Base-by-base conservation (phyloP, 2,888 invertebrate genomes). In the Sinodicranocentrus sp. region DNA sequence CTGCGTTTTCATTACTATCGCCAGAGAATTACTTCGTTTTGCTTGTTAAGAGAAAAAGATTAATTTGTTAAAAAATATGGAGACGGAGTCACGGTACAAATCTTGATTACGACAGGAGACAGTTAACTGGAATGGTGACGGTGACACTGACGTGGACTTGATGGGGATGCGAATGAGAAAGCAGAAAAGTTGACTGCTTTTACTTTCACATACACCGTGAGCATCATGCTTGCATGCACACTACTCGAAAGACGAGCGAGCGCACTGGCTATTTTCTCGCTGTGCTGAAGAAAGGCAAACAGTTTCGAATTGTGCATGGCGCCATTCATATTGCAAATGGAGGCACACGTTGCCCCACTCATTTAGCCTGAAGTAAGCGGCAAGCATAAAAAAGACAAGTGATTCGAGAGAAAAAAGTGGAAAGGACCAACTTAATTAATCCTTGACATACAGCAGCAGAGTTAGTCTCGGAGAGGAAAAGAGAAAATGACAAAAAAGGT, bases 401-500 rank as follows among this genome's bases (percentile, higher is more conserved):
- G 73, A 73, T n/a, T n/a, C n/a, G 48, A 15, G 43, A 43, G 26
- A 43, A 71, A 71, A 57, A 71, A 39, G n/a, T 21, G 19, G 25
- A 63, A 75, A 70, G 76, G 70, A 71, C 82, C 75, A 82, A 82
- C 76, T 82, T 82, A 82, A 82, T 82, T 82, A 82, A 82, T 82
- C 82, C 76, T 70, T 76, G 82, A 82, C 76, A 82, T 26, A 76
- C 76, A 82, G 68, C 82, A 82, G 72, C 3, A 57, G 48, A 48
- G 68, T 76, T 6, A 48, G 48, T 82, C 57, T 72, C 67, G 67
- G 26, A 67, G 39, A 39, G 23, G 19, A 21, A 19, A 67, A 67
- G 33, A 8, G 54, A 48, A 52, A 63, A 75, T 13, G 25, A n/a
- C n/a, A n/a, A n/a, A n/a, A n/a, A n/a, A n/a, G n/a, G n/a, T n/a